Base-by-base conservation (phyloP, 2,888 invertebrate species). In the Coremacera marginata region DNA sequence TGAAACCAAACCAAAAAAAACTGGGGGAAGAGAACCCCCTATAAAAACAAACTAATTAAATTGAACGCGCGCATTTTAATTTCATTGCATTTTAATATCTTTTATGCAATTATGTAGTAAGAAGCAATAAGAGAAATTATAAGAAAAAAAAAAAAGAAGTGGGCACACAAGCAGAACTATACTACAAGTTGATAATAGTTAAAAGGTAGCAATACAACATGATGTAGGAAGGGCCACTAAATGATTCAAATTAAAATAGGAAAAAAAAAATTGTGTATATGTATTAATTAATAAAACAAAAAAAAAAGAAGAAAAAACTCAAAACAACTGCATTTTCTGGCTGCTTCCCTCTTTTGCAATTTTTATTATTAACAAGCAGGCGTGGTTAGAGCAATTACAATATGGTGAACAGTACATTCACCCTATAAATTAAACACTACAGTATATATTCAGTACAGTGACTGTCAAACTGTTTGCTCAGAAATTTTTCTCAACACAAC, bases 241-340 rank as follows among this genome's bases (percentile, higher is more conserved):
- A 73, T 60, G 63, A 51, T 78, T 76, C 60, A 70, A 74, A 62
- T 49, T 71, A 72, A 51, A 55, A 72, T 19, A 70, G 73, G 51
- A 73, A 60, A 49, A 34, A 11, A 62, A n/a, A n/a, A n/a, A n/a
- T n/a, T n/a, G n/a, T n/a, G n/a, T n/a, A n/a, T n/a, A 75, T 51
- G 68, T 14, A 8, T 73, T 27, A 27, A 63, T 68, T 44, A 44
- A 44, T 44, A 3, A 8, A 37, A 7, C 3, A 37, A 37, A 37
- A 44, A 14, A 44, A 2, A 72, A n/a, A n/a, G n/a, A n/a, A n/a
- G 37, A 67, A 19, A 27, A 70, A 55, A 77, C 34, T 55, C 22
- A 19, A 22, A 70, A 52, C 63, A 63, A 31, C 63, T 8, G 14
- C 14, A 14, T 44, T 44, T 44, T 44, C 44, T 11, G 7, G 44